A percentile compares a stretch with the other conserved stretches of the same genome.
Evolutionary conservation across 2,888 invertebrate species (phyloP).

Genomic region (Yponomeuta sedellus): DNA sequence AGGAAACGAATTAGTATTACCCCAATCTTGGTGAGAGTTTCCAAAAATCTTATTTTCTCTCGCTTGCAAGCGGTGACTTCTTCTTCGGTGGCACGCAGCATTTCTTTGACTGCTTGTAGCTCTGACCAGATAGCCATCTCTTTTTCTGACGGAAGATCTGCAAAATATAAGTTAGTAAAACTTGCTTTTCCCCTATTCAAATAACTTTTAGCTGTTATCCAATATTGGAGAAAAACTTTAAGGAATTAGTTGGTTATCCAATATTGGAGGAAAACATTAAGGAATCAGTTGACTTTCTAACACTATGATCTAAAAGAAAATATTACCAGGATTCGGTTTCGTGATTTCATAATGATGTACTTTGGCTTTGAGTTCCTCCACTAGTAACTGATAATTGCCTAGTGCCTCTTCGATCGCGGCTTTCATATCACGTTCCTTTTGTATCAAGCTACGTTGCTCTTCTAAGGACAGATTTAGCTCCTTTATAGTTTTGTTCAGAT

Average conservation of each 20-base stretch:
- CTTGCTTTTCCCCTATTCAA: background rate
- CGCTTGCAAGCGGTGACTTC: constrained; percentile 54
- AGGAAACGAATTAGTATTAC: constrained; percentile 31
- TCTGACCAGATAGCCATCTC: constrained; percentile 67
- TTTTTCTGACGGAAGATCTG: constrained; percentile 60
- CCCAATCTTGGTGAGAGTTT: constrained; percentile 60
- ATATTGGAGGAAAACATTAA: too few relatives aligned
- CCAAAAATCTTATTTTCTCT: constrained; percentile 64
- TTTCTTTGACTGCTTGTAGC: constrained; percentile 62
- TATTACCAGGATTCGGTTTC: constrained; percentile 51
- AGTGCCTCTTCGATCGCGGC: constrained; percentile 37
- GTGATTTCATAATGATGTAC: constrained; percentile 49
- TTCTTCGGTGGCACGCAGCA: constrained; percentile 56
- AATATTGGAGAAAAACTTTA: background rate
- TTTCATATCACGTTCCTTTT: constrained; percentile 42
- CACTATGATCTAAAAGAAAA: background rate
- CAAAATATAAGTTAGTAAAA: constrained; percentile 18
- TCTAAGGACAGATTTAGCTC: constrained; percentile 40
- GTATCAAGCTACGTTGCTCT: constrained; percentile 35
- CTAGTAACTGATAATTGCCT: constrained; percentile 34
- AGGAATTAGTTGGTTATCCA: too few relatives aligned
- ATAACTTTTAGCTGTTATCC: background rate
- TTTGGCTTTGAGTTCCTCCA: constrained; percentile 50
- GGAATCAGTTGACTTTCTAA: background rate
- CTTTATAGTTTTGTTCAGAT: constrained; percentile 47